Evolutionary conservation across 1,140 invertebrate species (phyloP), one percentile per base, ranked within the genome.

Genomic region (Pogonomyrmex barbatus): DNA sequence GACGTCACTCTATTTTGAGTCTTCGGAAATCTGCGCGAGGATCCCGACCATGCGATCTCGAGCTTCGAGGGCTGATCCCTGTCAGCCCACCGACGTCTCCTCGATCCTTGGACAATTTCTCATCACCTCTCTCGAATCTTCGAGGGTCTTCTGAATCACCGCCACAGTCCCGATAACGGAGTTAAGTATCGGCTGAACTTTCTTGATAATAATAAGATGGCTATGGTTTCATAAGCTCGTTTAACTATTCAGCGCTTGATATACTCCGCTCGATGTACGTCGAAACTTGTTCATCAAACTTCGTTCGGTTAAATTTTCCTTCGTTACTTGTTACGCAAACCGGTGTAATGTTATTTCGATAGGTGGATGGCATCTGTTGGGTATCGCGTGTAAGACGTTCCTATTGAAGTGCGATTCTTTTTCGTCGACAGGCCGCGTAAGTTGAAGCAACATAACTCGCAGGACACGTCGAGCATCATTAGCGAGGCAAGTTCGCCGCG

Each of bases 301-400:
- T 47, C 4, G 4, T 70, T 79, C 62, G n/a, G 12, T 79, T 39
- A 30, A 54, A 47, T 42, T 63, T 77, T 45, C 36, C 30, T 60
- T 73, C n/a, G 79, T 73, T 54, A 60, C 54, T 73, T 71, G 24
- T 36, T 24, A 45, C 79, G 58, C 50, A 65, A 71, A 45, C 30
- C 67, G 52, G 30, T 50, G 54, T 5, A 24, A 50, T 30, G 42
- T 45, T 83, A 60, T 47, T 73, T 60, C 42, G 42, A n/a, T 73
- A n/a, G 52, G 14, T 45, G 36, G 39, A n/a, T 36, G 50, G 30
- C n/a, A 39, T 82, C 65, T 58, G 56, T 45, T 42, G 10, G 50
- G n/a, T 9, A 12, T 45, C 24, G 3, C 33, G 14, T 9, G 2
- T 36, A 24, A 65, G 42, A 6, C n/a, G 54, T 47, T 47, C 45